Percentiles rank a stretch among this genome's conserved stretches.
Evolutionary conservation across 2,888 invertebrate species (phyloP).

Genomic region (Fissipunctia ypsillon): DNA sequence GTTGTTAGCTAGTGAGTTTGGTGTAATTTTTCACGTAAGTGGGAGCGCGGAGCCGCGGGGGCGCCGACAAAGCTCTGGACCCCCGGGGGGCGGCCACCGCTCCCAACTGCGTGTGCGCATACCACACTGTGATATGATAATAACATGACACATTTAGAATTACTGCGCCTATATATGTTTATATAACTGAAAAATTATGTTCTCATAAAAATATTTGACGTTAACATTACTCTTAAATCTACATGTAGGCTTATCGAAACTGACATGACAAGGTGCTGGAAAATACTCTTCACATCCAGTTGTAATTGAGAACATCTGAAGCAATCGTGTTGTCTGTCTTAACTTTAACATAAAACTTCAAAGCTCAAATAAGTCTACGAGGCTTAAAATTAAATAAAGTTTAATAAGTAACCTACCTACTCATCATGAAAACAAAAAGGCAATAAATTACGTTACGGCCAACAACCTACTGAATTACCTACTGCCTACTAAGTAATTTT

Average conservation of each 20-base stretch:
- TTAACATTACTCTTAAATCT: constrained; percentile 29
- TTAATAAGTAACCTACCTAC: not conserved
- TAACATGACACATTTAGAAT: constrained; percentile 80
- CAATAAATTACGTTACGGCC: not conserved
- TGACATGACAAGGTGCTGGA: not conserved
- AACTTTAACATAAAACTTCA: too few species aligned
- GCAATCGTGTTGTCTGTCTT: too few species aligned
- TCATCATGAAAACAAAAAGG: not conserved
- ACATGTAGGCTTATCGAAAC: not conserved
- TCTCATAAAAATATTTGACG: constrained; percentile 47
- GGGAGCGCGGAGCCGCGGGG: constrained; percentile 79
- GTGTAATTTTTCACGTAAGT: constrained; percentile 85
- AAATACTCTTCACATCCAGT: too few species aligned
- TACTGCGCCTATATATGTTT: constrained; percentile 73
- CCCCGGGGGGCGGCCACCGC: constrained; percentile 83
- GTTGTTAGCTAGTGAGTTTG: constrained; percentile 52
- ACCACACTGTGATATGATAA: constrained; percentile 78
- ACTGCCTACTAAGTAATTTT: not conserved
- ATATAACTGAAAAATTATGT: constrained; percentile 58
- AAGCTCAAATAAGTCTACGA: not conserved
- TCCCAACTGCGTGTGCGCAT: constrained; percentile 77
- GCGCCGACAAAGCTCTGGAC: constrained; percentile 83
- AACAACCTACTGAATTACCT: not conserved
- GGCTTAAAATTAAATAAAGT: not conserved
- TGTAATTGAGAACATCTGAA: too few species aligned